Percentiles rank a stretch among this genome's conserved stretches.
These are phyloP conservation scores for Heterochromis multidens DNA, from an alignment of 2,113 vertebrate genomes.

Conservation along the genomic window DNA sequence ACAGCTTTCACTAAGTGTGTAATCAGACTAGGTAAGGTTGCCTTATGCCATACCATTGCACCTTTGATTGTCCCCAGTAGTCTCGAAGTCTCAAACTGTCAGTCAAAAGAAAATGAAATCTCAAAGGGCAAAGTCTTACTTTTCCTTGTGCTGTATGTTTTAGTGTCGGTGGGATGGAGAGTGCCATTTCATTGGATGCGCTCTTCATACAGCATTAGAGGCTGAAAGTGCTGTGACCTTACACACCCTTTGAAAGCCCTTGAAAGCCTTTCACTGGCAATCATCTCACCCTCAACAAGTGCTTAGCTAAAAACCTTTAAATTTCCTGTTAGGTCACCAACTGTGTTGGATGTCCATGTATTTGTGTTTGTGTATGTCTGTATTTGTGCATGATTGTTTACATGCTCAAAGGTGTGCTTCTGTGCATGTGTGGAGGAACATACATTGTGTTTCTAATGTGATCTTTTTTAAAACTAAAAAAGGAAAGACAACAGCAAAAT, in stretches of 20 bases:
- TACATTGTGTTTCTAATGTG: not conserved
- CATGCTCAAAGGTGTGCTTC: not conserved
- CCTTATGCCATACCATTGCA: not conserved
- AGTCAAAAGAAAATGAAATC: not conserved
- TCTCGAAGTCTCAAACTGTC: not conserved
- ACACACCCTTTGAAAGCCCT: conserved; percentile 3
- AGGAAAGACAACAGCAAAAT: conserved; percentile 19
- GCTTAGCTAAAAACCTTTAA: conserved; percentile 21
- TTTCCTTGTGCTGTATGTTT: not conserved
- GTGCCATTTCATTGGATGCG: conserved; percentile 26
- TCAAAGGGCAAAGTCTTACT: not conserved
- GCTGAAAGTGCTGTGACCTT: conserved; percentile 25
- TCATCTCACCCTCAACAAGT: conserved; percentile 18
- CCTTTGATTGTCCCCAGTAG: not conserved
- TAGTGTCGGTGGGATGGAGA: conserved; percentile 15
- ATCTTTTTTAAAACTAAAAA: not conserved
- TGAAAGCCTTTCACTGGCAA: conserved; percentile 45
- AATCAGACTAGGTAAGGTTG: not conserved
- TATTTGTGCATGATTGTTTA: not conserved
- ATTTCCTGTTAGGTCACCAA: not conserved
- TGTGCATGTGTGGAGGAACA: not conserved
- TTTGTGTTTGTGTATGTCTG: not conserved
- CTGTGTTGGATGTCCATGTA: not conserved
- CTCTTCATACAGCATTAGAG: conserved; percentile 42
- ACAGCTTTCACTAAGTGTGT: not conserved